phyloP scores from a whole-genome alignment of 2,888 invertebrate species.

The Lasioglossum leucozonium region DNA sequence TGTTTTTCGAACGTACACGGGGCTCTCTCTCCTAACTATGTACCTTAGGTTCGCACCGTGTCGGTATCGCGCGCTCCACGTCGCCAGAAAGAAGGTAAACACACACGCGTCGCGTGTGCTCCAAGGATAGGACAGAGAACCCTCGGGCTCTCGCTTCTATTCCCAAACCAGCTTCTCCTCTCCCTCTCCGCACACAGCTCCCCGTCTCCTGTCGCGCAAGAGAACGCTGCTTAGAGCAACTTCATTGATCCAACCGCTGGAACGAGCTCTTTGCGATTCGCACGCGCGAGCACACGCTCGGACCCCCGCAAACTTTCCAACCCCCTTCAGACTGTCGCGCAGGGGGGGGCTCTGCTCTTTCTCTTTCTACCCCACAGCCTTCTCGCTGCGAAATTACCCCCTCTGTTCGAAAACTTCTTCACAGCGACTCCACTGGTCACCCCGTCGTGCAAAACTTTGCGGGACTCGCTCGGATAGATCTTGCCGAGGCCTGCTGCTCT shows the following conservation, averaged over 20 bases:
- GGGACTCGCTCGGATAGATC: constrained; percentile 31
- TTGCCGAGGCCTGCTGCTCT: constrained; percentile 12
- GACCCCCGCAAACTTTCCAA: constrained; percentile 41
- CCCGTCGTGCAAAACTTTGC: constrained; percentile 29
- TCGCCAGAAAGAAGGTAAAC: constrained; percentile 47
- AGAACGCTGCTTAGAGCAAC: constrained; percentile 23
- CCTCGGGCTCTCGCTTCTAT: neutral
- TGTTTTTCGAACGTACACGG: constrained; percentile 62
- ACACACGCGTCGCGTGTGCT: constrained; percentile 20
- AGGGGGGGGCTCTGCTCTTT: neutral
- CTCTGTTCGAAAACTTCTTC: constrained; percentile 33
- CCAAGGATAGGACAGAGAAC: neutral
- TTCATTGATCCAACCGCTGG: constrained; percentile 52
- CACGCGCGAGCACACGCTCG: constrained; percentile 50
- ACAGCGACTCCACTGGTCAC: neutral
- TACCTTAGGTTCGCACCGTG: constrained; percentile 28
- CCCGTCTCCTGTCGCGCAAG: neutral
- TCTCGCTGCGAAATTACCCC: constrained; percentile 52
- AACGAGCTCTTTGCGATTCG: constrained; percentile 37
- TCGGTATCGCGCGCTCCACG: constrained; percentile 26
- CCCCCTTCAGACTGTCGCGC: constrained; percentile 19
- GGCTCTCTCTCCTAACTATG: neutral
- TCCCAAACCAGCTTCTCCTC: neutral
- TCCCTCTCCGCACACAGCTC: neutral
- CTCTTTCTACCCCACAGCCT: neutral